Percentiles rank a stretch among this genome's conserved stretches.
phyloP scores from a whole-genome alignment of 1,140 invertebrate genomes.

The Eriosoma lanigerum region DNA sequence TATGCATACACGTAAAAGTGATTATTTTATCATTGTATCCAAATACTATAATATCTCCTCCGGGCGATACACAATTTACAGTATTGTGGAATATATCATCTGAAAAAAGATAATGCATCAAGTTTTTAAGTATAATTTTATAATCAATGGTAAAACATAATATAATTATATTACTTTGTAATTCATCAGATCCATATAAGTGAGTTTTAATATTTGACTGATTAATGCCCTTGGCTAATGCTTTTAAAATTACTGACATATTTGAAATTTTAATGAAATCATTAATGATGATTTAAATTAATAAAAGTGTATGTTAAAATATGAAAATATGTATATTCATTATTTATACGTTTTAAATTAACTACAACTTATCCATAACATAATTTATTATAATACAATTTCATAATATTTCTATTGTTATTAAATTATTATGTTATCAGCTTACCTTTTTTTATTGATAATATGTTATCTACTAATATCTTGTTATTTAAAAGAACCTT shows the following conservation, averaged over 20 bases:
- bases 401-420: too few relatives aligned
- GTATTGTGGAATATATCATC: constrained; percentile 15
- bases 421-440: too few relatives aligned
- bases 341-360: too few relatives aligned
- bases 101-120: neutral
- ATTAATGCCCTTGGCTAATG: constrained; percentile 16
- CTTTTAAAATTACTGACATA: constrained; percentile 27
- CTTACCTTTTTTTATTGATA: too few relatives aligned
- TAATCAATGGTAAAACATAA: too few relatives aligned
- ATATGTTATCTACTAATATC: too few relatives aligned
- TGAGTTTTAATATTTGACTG: neutral
- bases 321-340: too few relatives aligned
- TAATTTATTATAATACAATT: too few relatives aligned
- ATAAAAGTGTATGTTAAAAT: too few relatives aligned
- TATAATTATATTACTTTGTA: neutral
- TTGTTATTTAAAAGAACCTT: too few relatives aligned
- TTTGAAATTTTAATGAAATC: neutral
- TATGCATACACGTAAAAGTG: constrained; percentile 20
- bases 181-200: constrained; percentile 31
- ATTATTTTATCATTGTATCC: constrained; percentile 35
- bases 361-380: too few relatives aligned
- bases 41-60: constrained; percentile 37
- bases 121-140: neutral
- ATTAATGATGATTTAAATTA: too few relatives aligned
- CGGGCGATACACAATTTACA: constrained; percentile 29